Base-by-base conservation (phyloP, 2,888 invertebrate species). In the Apamea anceps region DNA sequence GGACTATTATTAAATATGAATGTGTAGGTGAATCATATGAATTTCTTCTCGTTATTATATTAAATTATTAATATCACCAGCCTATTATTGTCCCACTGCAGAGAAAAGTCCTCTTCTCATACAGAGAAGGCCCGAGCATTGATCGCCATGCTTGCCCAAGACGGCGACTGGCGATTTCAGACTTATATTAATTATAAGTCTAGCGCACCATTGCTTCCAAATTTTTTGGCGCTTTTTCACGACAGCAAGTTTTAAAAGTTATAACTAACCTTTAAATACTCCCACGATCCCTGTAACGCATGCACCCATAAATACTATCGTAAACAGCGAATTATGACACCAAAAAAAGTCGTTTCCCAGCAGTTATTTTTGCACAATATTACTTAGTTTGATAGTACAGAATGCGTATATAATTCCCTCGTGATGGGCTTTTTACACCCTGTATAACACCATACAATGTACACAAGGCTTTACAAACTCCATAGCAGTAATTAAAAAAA, bases 401-500 rank as follows among this genome's bases (percentile, higher is more conserved):
- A 70, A 51, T 25, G 21, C 13, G 48, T 45, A 7, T 7, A 28
- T 18, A 21, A 48, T 12, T 21, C 21, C 7, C 28, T 21, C 21
- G 21, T 32, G 8, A 25, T 48, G 8, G 8, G 28, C 28, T 7
- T 70, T 70, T 28, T 28, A 28, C 21, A 48, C 21, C 13, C 3
- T 28, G 7, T 28, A 28, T 28, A 70, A 28, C 6, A 12, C 15
- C 28, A 5, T 8, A 12, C 32, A 48, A 32, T 65, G 48, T 66
- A 60, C 18, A 42, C 42, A 21, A 42, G 2, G 57, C 68, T 28
- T 62, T 63, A 74, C 21, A 54, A 84, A 76, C 1, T 45, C 21
- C 15, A 21, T 42, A 18, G 32, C 10, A 37, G 12, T 45, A 57
- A 77, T 68, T 18, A 80, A 79, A 81, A 82, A 77, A 75, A 72